These are phyloP conservation scores for Agonopterix arenella DNA, from an alignment of 2,888 invertebrate genomes.

Conservation along the genomic window DNA sequence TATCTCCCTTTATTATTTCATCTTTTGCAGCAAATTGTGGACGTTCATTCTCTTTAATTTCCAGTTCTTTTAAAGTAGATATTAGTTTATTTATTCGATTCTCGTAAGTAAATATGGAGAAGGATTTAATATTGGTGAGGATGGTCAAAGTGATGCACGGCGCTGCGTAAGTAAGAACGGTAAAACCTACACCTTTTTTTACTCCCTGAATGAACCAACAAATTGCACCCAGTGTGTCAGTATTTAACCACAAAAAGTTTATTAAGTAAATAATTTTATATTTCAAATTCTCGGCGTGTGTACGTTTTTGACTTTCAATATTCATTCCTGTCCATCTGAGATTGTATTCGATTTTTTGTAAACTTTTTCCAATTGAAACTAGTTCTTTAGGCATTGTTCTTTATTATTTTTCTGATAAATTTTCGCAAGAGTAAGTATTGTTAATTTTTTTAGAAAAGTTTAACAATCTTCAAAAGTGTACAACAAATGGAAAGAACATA, in stretches of 20 bases:
- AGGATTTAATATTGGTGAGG: slow-evolving; percentile 23
- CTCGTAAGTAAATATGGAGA: slow-evolving; percentile 23
- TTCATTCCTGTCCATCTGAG: slow-evolving; percentile 28
- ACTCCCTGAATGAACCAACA: slow-evolving; percentile 31
- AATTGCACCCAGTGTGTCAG: slow-evolving; percentile 28
- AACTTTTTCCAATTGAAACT: slow-evolving; percentile 23
- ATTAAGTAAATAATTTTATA: slow-evolving; percentile 10
- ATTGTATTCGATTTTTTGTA: slow-evolving; percentile 26
- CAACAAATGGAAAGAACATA: too few relatives aligned
- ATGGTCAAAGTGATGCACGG: slow-evolving; percentile 33
- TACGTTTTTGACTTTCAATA: slow-evolving; percentile 20
- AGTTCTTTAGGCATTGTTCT: background rate
- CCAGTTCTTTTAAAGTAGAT: slow-evolving; percentile 12
- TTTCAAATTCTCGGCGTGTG: slow-evolving; percentile 10
- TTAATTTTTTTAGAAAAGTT: too few relatives aligned
- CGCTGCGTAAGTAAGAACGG: slow-evolving; percentile 28
- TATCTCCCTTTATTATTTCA: slow-evolving; percentile 26
- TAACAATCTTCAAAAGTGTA: too few relatives aligned
- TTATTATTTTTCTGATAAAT: too few relatives aligned
- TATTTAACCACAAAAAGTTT: slow-evolving; percentile 25
- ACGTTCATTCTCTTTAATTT: slow-evolving; percentile 18
- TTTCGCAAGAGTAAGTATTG: too few relatives aligned
- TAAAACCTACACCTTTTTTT: slow-evolving; percentile 25
- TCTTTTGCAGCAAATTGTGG: slow-evolving; percentile 13
- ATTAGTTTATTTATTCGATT: slow-evolving; percentile 22